Evolutionary conservation across 2,888 invertebrate genomes (phyloP), one percentile per base, ranked within the genome.

Genomic region (Eumacrocentrus americanus): DNA sequence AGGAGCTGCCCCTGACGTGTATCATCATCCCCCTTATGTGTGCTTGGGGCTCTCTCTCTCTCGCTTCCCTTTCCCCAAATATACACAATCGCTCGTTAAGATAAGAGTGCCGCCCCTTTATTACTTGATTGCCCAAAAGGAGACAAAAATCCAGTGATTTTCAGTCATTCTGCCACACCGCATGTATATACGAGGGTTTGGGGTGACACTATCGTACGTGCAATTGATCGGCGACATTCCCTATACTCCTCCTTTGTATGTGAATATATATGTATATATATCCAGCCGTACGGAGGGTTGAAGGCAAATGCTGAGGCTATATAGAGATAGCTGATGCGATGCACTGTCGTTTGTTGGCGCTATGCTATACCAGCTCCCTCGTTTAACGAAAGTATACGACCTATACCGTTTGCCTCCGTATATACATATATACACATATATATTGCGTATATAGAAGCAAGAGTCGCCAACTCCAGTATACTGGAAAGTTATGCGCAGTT

Each of bases 41-140:
- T n/a, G n/a, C 48, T 35, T 11, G 40, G 52, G 54, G 38, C 44
- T 62, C 50, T 59, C 37, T 42, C 47, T 35, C 42, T 35, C 23
- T 23, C 58, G 34, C 25, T 38, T 58, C 60, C 55, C 42, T 62
- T 58, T 59, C 60, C 56, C 58, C 62, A 59, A 55, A 64, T 59
- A 62, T 52, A 50, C 61, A 68, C 70, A 68, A 70, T 71, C 66
- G 67, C 68, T 71, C 69, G 69, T 71, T 70, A 69, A 69, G 69
- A 69, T 65, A 67, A 62, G 64, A 57, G 63, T 62, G 51, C 54
- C 61, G 61, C 61, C 65, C 63, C 64, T 68, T 67, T 67, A 68
- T 68, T 67, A 58, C 64, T 61, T 62, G 67, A 69, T 69, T 66
- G 69, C 63, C 64, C 54, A 56, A 52, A 38, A 53, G 48, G n/a